Evolutionary conservation across 1,140 invertebrate species (phyloP).

Genomic region (Leptinotarsa texana): DNA sequence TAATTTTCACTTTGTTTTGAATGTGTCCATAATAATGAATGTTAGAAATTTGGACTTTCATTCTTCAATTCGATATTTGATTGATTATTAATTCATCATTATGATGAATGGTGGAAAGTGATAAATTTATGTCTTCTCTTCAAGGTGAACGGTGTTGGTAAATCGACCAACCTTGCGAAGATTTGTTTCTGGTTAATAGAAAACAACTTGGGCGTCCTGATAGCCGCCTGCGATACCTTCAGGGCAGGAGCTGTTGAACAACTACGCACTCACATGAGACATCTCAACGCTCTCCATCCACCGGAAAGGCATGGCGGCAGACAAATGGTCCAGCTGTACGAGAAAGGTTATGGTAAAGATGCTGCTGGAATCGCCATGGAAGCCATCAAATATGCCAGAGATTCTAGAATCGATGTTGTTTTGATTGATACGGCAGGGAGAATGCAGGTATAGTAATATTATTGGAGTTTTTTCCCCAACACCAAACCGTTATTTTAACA

Average conservation of each 20-base stretch:
- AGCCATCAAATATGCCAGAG: constrained; percentile 87
- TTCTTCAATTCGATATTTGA: no score
- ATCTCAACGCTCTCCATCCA: constrained; percentile 94
- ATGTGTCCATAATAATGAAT: neutral
- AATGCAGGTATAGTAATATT: constrained; percentile 74
- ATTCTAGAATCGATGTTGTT: constrained; percentile 85
- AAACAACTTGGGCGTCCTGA: constrained; percentile 94
- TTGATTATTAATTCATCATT: no score
- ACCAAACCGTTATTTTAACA: no score
- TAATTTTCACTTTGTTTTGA: no score
- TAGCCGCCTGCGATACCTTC: constrained; percentile 99
- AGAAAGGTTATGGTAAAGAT: constrained; percentile 97
- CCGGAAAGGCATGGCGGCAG: constrained; percentile 68
- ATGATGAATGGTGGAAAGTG: no score
- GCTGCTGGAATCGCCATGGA: constrained; percentile 97
- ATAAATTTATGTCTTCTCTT: constrained; percentile 6
- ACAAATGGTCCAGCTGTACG: constrained; percentile 91
- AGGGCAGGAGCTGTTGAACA: constrained; percentile 99
- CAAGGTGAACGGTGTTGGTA: constrained; percentile 93
- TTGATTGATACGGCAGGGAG: constrained; percentile 97
- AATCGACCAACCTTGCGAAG: constrained; percentile 99
- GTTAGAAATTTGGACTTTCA: no score
- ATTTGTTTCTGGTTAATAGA: constrained; percentile 99
- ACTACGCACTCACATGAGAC: constrained; percentile 90
- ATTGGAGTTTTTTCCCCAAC: no score